Percentiles rank a stretch among this genome's conserved stretches.
Conservation (phyloP, 2,797 vertebrate genomes). For the Carcharodon carcharias region DNA sequence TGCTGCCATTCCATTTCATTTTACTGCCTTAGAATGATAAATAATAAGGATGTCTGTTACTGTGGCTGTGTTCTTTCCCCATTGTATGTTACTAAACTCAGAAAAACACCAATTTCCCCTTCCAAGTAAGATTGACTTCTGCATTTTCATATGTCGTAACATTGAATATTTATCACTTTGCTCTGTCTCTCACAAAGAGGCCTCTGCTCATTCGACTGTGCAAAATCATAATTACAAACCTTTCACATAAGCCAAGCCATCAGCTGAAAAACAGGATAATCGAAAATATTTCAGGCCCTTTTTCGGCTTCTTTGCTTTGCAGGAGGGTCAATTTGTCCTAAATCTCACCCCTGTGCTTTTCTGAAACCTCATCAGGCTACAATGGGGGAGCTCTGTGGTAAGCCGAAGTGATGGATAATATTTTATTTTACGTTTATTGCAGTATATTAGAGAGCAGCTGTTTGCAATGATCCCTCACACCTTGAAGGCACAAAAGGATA, state of each 20-base stretch:
- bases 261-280: neutral
- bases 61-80: neutral
- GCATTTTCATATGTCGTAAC: neutral
- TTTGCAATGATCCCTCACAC: neutral
- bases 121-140: constrained; percentile 11
- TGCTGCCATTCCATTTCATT: neutral
- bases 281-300: neutral
- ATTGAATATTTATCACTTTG: neutral
- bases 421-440: constrained; percentile 22
- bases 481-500: neutral
- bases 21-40: neutral
- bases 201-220: constrained; percentile 13
- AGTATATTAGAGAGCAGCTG: constrained; percentile 25
- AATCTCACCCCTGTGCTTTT: neutral
- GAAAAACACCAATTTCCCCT: neutral
- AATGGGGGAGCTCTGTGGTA: neutral
- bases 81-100: neutral
- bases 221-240: constrained; percentile 30
- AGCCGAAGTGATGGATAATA: constrained; percentile 31
- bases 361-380: neutral
- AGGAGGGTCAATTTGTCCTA: neutral
- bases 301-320: neutral
- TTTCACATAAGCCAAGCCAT: neutral
- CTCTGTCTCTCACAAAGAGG: constrained; percentile 12
- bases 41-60: neutral